Percentiles rank a stretch among this genome's conserved stretches.
These are phyloP conservation scores for Geothlypis trichas DNA, from an alignment of 2,113 vertebrate genomes.

Conservation along the genomic window DNA sequence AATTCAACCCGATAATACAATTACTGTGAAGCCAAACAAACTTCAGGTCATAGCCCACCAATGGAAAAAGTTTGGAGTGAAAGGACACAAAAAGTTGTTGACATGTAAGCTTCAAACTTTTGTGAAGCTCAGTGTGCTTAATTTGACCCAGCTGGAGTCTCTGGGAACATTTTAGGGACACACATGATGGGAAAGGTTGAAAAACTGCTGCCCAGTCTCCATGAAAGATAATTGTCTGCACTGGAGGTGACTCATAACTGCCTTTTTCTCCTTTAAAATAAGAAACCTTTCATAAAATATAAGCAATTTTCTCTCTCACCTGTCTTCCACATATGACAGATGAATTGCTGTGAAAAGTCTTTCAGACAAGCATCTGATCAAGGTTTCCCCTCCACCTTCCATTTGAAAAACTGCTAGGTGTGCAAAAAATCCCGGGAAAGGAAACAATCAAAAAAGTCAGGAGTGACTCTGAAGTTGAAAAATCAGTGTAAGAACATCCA, in stretches of 20 bases:
- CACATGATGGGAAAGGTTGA: not conserved
- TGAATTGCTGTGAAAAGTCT: not conserved
- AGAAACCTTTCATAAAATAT: constrained; percentile 38
- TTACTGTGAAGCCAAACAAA: not conserved
- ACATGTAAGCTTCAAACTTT: not conserved
- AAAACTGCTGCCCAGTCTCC: not conserved
- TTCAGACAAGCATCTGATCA: not conserved
- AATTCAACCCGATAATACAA: not conserved
- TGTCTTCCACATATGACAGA: not conserved
- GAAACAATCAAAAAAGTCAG: not conserved
- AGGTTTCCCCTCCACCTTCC: not conserved
- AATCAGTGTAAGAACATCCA: not conserved
- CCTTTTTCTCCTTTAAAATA: not conserved
- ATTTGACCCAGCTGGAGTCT: not conserved
- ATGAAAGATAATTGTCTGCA: not conserved
- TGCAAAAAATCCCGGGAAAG: not conserved
- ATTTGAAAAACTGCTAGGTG: not conserved
- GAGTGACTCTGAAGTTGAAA: not conserved
- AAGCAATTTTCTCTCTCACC: constrained; percentile 19
- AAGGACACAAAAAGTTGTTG: not conserved
- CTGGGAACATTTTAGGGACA: not conserved
- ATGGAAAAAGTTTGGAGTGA: not conserved
- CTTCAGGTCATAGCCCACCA: not conserved
- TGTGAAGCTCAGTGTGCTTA: not conserved
- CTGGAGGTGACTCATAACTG: not conserved